These are phyloP conservation scores for Hydropsyche betteni DNA, from an alignment of 2,888 invertebrate genomes.

Conservation along the genomic window DNA sequence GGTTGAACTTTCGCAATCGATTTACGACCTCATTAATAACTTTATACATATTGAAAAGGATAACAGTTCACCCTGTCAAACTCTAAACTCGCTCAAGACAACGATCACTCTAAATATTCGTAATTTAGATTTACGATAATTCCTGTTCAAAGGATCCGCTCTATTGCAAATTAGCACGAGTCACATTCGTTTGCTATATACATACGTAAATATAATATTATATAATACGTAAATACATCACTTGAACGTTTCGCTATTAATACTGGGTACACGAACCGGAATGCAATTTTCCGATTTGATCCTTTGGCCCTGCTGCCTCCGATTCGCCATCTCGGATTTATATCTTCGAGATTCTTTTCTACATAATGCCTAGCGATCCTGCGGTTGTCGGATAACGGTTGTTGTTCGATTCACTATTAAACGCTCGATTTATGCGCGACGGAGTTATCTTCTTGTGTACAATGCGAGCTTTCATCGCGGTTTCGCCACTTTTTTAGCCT, in stretches of 20 bases:
- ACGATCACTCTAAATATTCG: not conserved
- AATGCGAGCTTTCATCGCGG: too few relatives aligned
- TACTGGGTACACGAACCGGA: not conserved
- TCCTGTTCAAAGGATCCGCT: slow-evolving; percentile 16
- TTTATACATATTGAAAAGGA: too few relatives aligned
- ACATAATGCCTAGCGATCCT: too few relatives aligned
- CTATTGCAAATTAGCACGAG: slow-evolving; percentile 14
- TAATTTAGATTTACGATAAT: slow-evolving; percentile 38
- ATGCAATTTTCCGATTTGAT: slow-evolving; percentile 6
- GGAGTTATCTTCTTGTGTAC: too few relatives aligned
- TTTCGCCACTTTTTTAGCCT: too few relatives aligned
- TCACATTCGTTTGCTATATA: not conserved
- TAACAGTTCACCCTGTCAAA: not conserved
- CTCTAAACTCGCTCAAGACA: slow-evolving; percentile 14
- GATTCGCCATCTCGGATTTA: too few relatives aligned
- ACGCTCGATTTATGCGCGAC: too few relatives aligned
- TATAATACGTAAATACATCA: not conserved
- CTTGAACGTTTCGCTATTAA: not conserved
- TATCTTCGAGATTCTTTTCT: too few relatives aligned
- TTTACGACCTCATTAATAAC: too few relatives aligned
- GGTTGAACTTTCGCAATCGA: too few relatives aligned
- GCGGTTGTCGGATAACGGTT: too few relatives aligned
- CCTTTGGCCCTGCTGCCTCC: slow-evolving; percentile 3
- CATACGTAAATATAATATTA: not conserved
- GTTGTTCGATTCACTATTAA: too few relatives aligned